Conservation (phyloP, 2,797 vertebrate genomes). For the Brachyalestes nurse region DNA sequence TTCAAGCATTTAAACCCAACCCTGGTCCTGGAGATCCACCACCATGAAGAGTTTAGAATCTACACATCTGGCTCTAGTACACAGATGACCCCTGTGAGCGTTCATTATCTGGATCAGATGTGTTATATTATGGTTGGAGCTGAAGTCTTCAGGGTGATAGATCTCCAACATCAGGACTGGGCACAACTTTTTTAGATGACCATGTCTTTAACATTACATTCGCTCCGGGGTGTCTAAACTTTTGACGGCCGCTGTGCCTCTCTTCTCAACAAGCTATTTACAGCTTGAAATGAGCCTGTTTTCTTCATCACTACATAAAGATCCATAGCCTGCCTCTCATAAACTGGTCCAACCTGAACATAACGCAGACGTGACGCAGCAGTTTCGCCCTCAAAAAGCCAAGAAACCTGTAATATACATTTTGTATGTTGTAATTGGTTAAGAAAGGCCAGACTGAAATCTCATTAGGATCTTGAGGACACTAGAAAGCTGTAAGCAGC, state of each 20-base stretch:
- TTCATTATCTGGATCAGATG: too few species aligned
- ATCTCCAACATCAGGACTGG: too few species aligned
- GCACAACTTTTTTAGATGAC: background rate
- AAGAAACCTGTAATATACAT: background rate
- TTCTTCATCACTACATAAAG: background rate
- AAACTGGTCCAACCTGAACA: background rate
- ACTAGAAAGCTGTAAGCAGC: background rate
- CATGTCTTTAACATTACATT: background rate
- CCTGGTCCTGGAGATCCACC: too few species aligned
- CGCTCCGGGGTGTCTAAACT: background rate
- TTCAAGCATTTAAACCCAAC: too few species aligned
- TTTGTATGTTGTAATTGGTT: background rate
- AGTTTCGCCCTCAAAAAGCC: background rate
- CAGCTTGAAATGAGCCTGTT: background rate
- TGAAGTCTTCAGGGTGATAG: too few species aligned
- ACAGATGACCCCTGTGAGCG: too few species aligned
- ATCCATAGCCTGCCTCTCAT: background rate
- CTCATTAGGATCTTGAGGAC: slow-evolving; percentile 34
- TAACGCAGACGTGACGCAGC: background rate
- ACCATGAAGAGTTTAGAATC: too few species aligned
- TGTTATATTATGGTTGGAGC: too few species aligned
- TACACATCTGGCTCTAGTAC: too few species aligned
- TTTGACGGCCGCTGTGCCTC: background rate
- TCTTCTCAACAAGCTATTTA: background rate
- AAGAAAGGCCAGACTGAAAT: background rate